Percentiles rank a stretch among this genome's conserved stretches.
Evolutionary conservation across 2,113 vertebrate genomes (phyloP).

Genomic region (Macquaria ambigua): DNA sequence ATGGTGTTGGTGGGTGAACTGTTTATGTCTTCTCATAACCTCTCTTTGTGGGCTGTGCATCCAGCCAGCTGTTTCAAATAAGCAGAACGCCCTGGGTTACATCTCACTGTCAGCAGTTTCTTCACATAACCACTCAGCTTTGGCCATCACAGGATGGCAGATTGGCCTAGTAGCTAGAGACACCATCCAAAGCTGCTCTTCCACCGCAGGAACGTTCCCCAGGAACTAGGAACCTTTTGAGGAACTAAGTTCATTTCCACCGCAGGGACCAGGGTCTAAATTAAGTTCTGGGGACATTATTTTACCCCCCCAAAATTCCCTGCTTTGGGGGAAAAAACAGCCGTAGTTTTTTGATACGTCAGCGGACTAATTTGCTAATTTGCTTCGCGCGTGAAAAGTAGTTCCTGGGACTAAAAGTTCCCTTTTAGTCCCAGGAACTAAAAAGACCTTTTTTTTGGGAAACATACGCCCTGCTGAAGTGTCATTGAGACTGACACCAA

Average conservation of each 20-base stretch:
- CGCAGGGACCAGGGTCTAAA: too few species aligned
- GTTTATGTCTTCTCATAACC: slow-evolving; percentile 52
- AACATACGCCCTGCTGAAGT: not conserved
- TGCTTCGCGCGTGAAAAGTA: too few species aligned
- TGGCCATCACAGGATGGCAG: not conserved
- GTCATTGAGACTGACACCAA: not conserved
- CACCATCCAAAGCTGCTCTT: not conserved
- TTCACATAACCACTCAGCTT: slow-evolving; percentile 1
- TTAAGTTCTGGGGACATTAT: too few species aligned
- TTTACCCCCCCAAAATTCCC: too few species aligned
- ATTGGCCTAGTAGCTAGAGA: not conserved
- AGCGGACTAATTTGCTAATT: too few species aligned
- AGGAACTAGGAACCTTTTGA: too few species aligned
- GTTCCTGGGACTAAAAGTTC: too few species aligned
- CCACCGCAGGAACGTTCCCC: too few species aligned
- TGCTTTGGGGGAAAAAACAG: too few species aligned
- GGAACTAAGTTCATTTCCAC: too few species aligned
- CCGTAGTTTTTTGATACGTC: too few species aligned
- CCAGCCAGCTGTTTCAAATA: slow-evolving; percentile 49
- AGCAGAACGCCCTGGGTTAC: slow-evolving; percentile 1
- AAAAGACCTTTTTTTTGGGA: not conserved
- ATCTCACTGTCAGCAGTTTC: slow-evolving; percentile 37
- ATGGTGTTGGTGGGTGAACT: slow-evolving; percentile 40
- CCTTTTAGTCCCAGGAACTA: too few species aligned
- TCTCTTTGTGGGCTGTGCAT: slow-evolving; percentile 17